Conservation (phyloP, 2,888 invertebrate species). For the Cryptosula pallasiana region DNA sequence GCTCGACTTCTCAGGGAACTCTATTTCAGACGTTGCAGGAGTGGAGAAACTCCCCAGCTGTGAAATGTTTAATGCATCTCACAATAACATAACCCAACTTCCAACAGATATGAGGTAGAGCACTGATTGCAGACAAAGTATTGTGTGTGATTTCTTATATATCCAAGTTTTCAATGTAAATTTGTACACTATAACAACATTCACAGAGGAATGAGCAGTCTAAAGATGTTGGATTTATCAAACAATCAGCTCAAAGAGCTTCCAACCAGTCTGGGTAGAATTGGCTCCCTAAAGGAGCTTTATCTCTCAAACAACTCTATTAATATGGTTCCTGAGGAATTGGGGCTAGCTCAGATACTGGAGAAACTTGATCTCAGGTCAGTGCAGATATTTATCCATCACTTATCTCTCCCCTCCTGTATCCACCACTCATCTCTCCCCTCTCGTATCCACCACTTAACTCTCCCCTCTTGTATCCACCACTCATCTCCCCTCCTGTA, state of each 20-base stretch:
- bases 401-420: too few relatives aligned
- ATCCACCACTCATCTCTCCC: too few relatives aligned
- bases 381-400: too few relatives aligned
- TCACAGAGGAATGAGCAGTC: background rate
- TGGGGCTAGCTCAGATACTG: conserved; percentile 16
- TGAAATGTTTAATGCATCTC: conserved; percentile 2
- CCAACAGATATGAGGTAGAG: conserved; percentile 20
- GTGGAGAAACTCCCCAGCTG: conserved; percentile 8
- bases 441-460: too few relatives aligned
- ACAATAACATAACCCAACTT: conserved; percentile 2
- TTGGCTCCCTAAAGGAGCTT: conserved; percentile 20
- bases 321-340: conserved; percentile 11
- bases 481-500: too few relatives aligned
- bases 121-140: too few relatives aligned
- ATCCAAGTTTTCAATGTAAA: too few relatives aligned
- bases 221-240: background rate
- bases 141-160: too few relatives aligned
- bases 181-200: too few relatives aligned
- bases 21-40: background rate
- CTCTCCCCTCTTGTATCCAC: too few relatives aligned
- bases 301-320: conserved; percentile 14
- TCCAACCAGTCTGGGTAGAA: conserved; percentile 9
- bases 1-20: conserved; percentile 13
- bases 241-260: conserved; percentile 18
- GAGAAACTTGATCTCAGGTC: conserved; percentile 2